Conservation (phyloP, 2,113 vertebrate genomes). For the Myxocyprinus asiaticus region DNA sequence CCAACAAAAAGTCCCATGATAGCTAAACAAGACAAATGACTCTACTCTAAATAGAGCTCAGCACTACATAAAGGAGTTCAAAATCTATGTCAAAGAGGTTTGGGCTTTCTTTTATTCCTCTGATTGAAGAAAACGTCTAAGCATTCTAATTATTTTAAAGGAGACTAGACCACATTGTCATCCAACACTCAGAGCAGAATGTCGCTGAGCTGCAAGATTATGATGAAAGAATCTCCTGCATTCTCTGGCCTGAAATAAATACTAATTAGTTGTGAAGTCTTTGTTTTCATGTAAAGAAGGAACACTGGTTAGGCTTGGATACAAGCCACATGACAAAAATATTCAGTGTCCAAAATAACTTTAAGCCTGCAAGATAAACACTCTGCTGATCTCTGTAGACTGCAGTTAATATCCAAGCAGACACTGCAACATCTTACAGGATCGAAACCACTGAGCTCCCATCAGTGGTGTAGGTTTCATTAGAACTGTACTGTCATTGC, state of each 20-base stretch:
- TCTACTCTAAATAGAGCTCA: too few species aligned
- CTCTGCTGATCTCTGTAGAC: constrained; percentile 1
- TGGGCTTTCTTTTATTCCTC: too few species aligned
- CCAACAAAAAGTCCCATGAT: too few species aligned
- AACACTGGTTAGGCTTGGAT: neutral
- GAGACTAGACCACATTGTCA: too few species aligned
- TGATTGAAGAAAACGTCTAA: too few species aligned
- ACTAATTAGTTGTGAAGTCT: constrained; percentile 17
- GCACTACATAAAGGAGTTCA: too few species aligned
- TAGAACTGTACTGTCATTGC: neutral
- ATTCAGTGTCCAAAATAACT: neutral
- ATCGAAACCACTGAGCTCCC: neutral
- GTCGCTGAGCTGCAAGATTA: too few species aligned
- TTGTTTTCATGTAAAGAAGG: constrained; percentile 15
- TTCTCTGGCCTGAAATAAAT: neutral
- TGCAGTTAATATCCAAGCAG: constrained; percentile 7
- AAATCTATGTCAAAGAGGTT: too few species aligned
- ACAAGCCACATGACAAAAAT: neutral
- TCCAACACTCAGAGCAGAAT: too few species aligned
- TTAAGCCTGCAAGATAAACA: constrained; percentile 22
- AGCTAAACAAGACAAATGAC: too few species aligned
- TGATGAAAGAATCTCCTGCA: too few species aligned
- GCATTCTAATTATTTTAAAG: neutral
- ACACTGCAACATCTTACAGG: constrained; percentile 21
- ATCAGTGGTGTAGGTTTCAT: constrained; percentile 1